A percentile compares a stretch with the other conserved stretches of the same genome.
Conservation (phyloP, 2,888 invertebrate genomes). For the Fragum whitleyi region DNA sequence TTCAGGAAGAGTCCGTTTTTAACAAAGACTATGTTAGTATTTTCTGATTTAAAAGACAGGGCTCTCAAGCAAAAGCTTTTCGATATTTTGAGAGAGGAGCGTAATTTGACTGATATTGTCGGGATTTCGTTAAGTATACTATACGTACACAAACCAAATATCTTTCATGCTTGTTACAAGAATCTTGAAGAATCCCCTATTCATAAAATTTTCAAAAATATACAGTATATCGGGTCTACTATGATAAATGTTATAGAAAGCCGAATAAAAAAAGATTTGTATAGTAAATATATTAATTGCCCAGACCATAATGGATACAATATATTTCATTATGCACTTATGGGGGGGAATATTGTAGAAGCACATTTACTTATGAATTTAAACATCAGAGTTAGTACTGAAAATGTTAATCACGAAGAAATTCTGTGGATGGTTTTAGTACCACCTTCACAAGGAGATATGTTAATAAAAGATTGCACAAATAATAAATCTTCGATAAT, state of each 20-base stretch:
- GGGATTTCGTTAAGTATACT: neutral
- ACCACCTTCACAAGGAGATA: neutral
- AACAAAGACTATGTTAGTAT: neutral
- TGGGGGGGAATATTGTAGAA: neutral
- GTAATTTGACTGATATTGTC: neutral
- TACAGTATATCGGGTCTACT: too few species aligned
- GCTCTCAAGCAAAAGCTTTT: neutral
- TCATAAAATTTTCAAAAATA: neutral
- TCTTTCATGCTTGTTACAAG: neutral
- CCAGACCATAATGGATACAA: constrained; percentile 17
- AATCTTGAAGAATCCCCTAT: neutral
- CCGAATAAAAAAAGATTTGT: too few species aligned
- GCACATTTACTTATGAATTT: constrained; percentile 2
- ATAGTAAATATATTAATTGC: constrained; percentile 3
- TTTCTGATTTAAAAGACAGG: neutral
- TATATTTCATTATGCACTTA: constrained; percentile 16
- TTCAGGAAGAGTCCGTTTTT: neutral
- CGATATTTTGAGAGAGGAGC: neutral
- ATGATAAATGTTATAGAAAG: too few species aligned
- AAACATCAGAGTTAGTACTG: neutral
- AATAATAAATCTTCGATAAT: too few species aligned
- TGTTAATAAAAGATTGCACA: too few species aligned
- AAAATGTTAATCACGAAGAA: neutral
- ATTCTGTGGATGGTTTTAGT: neutral
- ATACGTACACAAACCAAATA: neutral